Conservation (phyloP, 92 coral and sea anemone genomes). For the Palythoa caribaeorum region DNA sequence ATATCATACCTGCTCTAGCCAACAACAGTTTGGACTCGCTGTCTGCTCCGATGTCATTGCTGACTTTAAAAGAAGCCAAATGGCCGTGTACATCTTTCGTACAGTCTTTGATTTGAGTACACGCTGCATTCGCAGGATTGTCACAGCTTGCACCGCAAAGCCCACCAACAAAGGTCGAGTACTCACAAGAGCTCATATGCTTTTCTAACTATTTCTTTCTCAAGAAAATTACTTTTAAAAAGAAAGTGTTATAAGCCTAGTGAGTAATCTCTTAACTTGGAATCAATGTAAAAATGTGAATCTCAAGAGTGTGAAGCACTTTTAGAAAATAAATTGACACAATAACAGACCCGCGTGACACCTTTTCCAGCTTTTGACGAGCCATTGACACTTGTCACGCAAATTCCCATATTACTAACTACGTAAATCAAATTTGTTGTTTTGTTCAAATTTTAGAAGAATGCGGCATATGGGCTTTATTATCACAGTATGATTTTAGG, state of each 20-base stretch:
- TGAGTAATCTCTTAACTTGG: conserved; percentile 26
- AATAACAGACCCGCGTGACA: neutral
- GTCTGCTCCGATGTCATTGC: conserved; percentile 42
- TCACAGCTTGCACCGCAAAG: conserved; percentile 50
- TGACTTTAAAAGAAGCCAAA: conserved; percentile 25
- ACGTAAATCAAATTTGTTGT: conserved; percentile 4
- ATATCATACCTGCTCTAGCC: conserved; percentile 55
- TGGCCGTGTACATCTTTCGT: conserved; percentile 40
- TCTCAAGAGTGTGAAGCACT: too few relatives aligned
- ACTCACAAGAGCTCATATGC: conserved; percentile 40
- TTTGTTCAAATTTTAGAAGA: conserved; percentile 23
- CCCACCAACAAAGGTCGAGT: conserved; percentile 61
- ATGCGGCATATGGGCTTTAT: conserved; percentile 21
- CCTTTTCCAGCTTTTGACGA: neutral
- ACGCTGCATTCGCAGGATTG: conserved; percentile 40
- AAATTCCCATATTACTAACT: neutral
- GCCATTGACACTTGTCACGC: neutral
- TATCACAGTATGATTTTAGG: conserved; percentile 31
- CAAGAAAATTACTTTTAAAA: neutral
- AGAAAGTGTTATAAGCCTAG: conserved; percentile 19
- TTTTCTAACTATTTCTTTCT: conserved; percentile 14
- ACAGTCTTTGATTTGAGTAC: conserved; percentile 43
- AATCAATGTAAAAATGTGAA: neutral
- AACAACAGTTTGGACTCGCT: conserved; percentile 56
- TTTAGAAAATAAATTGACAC: too few relatives aligned